Evolutionary conservation across 2,113 vertebrate genomes (phyloP).

Genomic region (Rafetus swinhoei): DNA sequence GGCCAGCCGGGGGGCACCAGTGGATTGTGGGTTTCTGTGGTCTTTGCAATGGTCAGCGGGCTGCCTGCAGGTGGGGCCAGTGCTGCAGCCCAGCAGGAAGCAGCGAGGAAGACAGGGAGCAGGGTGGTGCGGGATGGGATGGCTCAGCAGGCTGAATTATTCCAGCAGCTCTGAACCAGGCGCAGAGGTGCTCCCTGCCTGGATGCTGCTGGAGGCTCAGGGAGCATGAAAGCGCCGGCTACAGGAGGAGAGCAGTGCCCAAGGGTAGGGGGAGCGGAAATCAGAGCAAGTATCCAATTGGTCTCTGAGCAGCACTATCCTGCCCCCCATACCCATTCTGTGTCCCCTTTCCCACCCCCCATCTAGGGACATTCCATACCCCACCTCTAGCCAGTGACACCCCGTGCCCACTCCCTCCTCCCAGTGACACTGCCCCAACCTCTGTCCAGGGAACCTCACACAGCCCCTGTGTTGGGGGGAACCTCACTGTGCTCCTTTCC

Average conservation of each 20-base stretch:
- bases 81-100: background rate
- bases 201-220: background rate
- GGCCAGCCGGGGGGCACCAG: background rate
- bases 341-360: background rate
- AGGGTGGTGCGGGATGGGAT: background rate
- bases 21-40: background rate
- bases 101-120: background rate
- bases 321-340: no score
- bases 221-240: background rate
- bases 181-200: background rate
- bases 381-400: background rate
- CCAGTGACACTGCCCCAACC: background rate
- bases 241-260: background rate
- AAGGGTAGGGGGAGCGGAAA: background rate
- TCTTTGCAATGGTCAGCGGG: background rate
- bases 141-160: background rate
- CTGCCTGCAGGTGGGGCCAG: no score
- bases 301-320: background rate
- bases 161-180: background rate
- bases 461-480: background rate
- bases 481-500: background rate
- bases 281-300: background rate
- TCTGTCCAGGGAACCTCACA: background rate
- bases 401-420: background rate
- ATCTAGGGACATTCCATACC: background rate